Evolutionary conservation across 2,113 vertebrate genomes (phyloP), one percentile per base, ranked within the genome.

Genomic region (Gasterosteus aculeatus): DNA sequence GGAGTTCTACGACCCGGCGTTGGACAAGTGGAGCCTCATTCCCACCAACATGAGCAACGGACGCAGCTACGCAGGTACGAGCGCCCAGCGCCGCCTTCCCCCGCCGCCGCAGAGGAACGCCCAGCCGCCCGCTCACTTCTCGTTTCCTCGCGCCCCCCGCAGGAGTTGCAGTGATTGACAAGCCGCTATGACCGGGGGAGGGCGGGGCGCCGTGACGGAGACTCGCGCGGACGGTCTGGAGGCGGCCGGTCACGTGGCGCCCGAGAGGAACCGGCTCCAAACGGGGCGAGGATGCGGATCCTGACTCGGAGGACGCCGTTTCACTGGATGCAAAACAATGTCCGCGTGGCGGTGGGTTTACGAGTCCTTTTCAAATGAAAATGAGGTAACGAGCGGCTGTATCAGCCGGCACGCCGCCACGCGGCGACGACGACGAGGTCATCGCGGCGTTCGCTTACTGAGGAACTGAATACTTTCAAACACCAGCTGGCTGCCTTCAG

Each of bases 41-140:
- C 97, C 97, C 8, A 96, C 94, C 70, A 98, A 96, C 92, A 98
- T 99, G 97, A 96, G 96, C 94, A 99, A 97, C 0, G 97, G 97
- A 39, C 95, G 97, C 69, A 99, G 97, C 93, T 99, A 99, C 0
- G 97, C 97, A 85, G 97, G 97, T 97, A 60, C 84, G 88, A 3
- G 15, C 10, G 3, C 16, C 11, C 41, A 65, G 5, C 41, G 3
- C 41, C 19, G 19, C 0, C 1, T 39, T 18, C 22, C 35, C 38
- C 15, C 22, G 22, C 22, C 22, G 22, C 35, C 35, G 5, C 35
- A 33, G 33, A 3, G 5, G 5, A 38, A 38, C 6, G 35, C 35
- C 35, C 35, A 5, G 3, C 68, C 7, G 41, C n/a, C 19, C 0
- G 2, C 44, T n/a, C 22, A 41, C 39, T 15, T 15, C 11, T 63